A percentile compares a stretch with the other conserved stretches of the same genome.
phyloP scores from a whole-genome alignment of 2,888 invertebrate genomes.

The Meiosimyza platycephala region DNA sequence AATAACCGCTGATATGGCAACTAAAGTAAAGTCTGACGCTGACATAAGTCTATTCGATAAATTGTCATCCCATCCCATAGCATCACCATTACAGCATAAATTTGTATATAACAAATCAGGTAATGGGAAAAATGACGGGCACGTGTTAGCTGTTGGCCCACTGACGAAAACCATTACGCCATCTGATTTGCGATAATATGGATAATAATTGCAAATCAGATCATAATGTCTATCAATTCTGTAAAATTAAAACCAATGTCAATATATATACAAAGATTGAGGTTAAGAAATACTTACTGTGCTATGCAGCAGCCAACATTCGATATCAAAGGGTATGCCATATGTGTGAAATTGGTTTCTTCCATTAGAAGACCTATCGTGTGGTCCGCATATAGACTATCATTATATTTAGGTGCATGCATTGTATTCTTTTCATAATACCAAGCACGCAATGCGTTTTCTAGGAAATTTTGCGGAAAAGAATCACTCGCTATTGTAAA shows the following conservation, averaged over 20 bases:
- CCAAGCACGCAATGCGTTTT: conserved; percentile 36
- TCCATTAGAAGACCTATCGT: conserved; percentile 32
- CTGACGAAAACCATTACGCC: too few species aligned
- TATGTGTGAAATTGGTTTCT: conserved; percentile 43
- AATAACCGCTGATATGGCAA: too few species aligned
- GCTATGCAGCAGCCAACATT: conserved; percentile 43
- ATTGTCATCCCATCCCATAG: too few species aligned
- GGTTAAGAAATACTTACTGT: conserved; percentile 38
- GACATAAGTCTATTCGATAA: too few species aligned
- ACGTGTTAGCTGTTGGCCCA: too few species aligned
- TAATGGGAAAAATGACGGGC: too few species aligned
- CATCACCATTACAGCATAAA: too few species aligned
- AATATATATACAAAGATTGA: too few species aligned
- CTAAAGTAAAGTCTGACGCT: too few species aligned
- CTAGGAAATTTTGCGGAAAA: conserved; percentile 36
- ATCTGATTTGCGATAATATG: conserved; percentile 7
- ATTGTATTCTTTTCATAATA: conserved; percentile 39
- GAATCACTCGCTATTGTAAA: conserved; percentile 21
- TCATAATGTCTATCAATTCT: conserved; percentile 18
- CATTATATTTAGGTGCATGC: background rate
- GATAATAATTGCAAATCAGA: conserved; percentile 31
- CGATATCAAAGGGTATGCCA: conserved; percentile 27
- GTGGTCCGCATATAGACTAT: background rate
- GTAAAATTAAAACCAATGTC: background rate
- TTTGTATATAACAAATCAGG: too few species aligned